Conservation (phyloP, 2,888 invertebrate species). For the Conus canariensis region DNA sequence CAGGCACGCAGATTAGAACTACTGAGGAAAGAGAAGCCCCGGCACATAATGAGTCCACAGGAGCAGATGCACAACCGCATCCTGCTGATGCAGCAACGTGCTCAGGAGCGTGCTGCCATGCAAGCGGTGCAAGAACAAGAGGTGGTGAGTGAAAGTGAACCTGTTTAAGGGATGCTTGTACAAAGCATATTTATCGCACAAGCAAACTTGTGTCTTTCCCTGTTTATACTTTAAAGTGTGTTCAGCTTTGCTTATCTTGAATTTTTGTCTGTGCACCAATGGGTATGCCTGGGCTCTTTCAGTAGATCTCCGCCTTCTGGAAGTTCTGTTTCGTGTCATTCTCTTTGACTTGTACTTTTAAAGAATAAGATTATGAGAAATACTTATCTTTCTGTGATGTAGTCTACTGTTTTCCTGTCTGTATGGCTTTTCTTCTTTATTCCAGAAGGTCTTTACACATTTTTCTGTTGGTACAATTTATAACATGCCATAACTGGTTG, state of each 20-base stretch:
- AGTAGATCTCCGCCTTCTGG: too few relatives aligned
- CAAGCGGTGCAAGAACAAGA: constrained; percentile 52
- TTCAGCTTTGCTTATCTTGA: not conserved
- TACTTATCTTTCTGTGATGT: too few relatives aligned
- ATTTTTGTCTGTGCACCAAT: not conserved
- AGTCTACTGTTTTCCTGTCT: too few relatives aligned
- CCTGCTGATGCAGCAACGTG: constrained; percentile 70
- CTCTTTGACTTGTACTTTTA: too few relatives aligned
- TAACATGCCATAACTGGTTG: not conserved
- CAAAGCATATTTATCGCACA: not conserved
- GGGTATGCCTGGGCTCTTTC: too few relatives aligned
- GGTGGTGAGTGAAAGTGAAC: constrained; percentile 41
- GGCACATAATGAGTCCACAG: constrained; percentile 68
- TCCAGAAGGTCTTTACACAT: too few relatives aligned
- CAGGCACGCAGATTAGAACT: constrained; percentile 50
- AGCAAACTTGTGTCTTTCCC: too few relatives aligned
- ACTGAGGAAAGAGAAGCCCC: constrained; percentile 46
- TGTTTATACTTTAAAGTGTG: not conserved
- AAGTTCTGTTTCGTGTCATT: too few relatives aligned
- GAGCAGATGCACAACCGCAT: constrained; percentile 77
- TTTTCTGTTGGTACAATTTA: not conserved
- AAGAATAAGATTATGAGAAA: too few relatives aligned
- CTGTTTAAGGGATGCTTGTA: not conserved
- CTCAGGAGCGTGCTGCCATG: constrained; percentile 57
- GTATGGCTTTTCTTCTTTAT: too few relatives aligned